A percentile compares a stretch with the other conserved stretches of the same genome.
phyloP scores from a whole-genome alignment of 2,888 invertebrate genomes.

The Mechanitis messenoides region DNA sequence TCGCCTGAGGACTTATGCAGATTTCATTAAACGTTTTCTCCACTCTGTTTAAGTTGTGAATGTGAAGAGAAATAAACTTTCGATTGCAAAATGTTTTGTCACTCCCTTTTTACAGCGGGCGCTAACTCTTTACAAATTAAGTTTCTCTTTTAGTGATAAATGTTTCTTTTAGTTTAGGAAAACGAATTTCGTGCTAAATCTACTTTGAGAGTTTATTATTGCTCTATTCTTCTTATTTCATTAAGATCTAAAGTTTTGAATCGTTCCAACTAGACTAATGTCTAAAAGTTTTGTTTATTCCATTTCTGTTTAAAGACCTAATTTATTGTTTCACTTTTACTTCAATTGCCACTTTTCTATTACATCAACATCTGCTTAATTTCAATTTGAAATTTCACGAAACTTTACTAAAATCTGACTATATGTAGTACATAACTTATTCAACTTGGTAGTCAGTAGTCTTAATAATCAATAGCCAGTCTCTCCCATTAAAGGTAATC shows the following conservation, averaged over 20 bases:
- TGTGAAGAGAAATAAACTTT: slow-evolving; percentile 34
- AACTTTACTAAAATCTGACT: no score
- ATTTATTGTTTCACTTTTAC: no score
- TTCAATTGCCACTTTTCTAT: no score
- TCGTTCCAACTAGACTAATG: no score
- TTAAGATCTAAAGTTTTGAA: slow-evolving; percentile 1
- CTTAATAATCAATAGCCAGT: no score
- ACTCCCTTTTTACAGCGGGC: slow-evolving; percentile 24
- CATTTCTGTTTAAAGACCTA: no score
- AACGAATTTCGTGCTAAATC: slow-evolving; percentile 20
- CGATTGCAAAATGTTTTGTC: slow-evolving; percentile 36
- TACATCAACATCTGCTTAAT: no score
- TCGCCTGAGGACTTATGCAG: slow-evolving; percentile 44
- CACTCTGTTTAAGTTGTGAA: slow-evolving; percentile 31
- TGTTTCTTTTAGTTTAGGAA: slow-evolving; percentile 21
- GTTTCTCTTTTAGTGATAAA: slow-evolving; percentile 22
- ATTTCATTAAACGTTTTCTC: slow-evolving; percentile 44
- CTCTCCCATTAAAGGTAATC: no score
- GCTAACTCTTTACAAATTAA: slow-evolving; percentile 24
- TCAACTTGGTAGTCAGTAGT: no score
- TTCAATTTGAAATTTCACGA: no score
- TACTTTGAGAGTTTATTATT: not conserved
- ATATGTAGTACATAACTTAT: no score
- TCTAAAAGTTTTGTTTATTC: no score
- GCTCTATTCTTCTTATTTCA: not conserved